phyloP scores from a whole-genome alignment of 2,888 invertebrate species.

The Acanthococcus lagerstroemiae region DNA sequence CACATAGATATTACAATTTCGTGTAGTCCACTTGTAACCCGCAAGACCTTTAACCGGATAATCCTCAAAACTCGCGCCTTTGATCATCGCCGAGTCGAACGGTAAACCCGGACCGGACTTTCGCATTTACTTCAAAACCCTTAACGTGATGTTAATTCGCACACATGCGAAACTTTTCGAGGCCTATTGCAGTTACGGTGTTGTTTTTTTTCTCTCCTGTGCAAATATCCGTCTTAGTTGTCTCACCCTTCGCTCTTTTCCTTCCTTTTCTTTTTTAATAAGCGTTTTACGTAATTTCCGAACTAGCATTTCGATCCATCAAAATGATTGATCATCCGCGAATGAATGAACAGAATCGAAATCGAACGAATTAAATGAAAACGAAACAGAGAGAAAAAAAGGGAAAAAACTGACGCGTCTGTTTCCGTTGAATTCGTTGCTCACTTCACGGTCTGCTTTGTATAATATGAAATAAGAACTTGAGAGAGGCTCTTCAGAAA shows the following conservation, averaged over 20 bases:
- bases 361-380: constrained; percentile 25
- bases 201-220: not conserved
- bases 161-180: too few relatives aligned
- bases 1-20: too few relatives aligned
- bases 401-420: constrained; percentile 19
- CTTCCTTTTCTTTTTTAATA: constrained; percentile 23
- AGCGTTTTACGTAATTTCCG: constrained; percentile 29
- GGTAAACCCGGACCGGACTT: too few relatives aligned
- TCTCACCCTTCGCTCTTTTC: constrained; percentile 22
- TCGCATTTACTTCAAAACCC: too few relatives aligned
- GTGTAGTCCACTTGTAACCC: too few relatives aligned
- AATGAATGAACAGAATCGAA: constrained; percentile 30
- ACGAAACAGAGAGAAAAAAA: not conserved
- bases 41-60: too few relatives aligned
- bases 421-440: constrained; percentile 18
- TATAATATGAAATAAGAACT: not conserved
- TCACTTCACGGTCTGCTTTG: not conserved
- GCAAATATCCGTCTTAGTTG: constrained; percentile 17
- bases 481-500: not conserved
- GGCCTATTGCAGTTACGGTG: not conserved
- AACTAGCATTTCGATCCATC: constrained; percentile 31
- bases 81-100: too few relatives aligned
- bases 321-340: constrained; percentile 31
- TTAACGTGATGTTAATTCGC: too few relatives aligned
- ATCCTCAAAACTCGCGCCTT: too few relatives aligned